A percentile compares a stretch with the other conserved stretches of the same genome.
Evolutionary conservation across 2,113 vertebrate species (phyloP).

Genomic region (Anthoscopus minutus): DNA sequence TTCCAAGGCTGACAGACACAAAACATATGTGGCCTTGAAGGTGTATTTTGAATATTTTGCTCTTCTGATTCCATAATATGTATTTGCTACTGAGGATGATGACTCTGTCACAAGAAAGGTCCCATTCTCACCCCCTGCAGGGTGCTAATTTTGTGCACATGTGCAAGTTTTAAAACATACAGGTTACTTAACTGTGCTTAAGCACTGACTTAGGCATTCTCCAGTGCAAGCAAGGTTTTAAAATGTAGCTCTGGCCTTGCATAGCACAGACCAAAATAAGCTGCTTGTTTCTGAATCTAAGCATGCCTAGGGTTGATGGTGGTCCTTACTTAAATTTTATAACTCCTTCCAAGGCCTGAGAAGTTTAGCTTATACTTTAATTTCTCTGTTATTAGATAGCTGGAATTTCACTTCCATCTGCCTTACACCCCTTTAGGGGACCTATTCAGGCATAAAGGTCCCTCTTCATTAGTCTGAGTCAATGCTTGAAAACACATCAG

Average conservation of each 20-base stretch:
- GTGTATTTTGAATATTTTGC: neutral
- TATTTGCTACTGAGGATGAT: neutral
- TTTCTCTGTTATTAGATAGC: neutral
- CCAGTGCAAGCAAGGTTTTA: neutral
- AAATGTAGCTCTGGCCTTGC: neutral
- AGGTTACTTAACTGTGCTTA: neutral
- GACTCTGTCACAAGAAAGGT: neutral
- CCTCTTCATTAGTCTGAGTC: neutral
- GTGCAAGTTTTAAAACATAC: neutral
- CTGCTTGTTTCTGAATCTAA: neutral
- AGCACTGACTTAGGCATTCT: neutral
- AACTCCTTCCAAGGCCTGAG: neutral
- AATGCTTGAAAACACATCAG: neutral
- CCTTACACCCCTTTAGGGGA: neutral
- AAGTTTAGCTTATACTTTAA: neutral
- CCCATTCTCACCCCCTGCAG: neutral
- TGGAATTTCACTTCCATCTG: conserved; percentile 6
- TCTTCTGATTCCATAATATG: neutral
- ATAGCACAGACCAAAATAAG: neutral
- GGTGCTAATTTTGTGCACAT: neutral
- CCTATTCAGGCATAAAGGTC: neutral
- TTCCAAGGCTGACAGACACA: conserved; percentile 1
- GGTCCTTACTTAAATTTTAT: neutral
- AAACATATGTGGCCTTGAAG: conserved; percentile 15
- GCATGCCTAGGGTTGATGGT: neutral